Evolutionary conservation across 2,797 vertebrate species (phyloP).

Genomic region (Apodemus agrarius): DNA sequence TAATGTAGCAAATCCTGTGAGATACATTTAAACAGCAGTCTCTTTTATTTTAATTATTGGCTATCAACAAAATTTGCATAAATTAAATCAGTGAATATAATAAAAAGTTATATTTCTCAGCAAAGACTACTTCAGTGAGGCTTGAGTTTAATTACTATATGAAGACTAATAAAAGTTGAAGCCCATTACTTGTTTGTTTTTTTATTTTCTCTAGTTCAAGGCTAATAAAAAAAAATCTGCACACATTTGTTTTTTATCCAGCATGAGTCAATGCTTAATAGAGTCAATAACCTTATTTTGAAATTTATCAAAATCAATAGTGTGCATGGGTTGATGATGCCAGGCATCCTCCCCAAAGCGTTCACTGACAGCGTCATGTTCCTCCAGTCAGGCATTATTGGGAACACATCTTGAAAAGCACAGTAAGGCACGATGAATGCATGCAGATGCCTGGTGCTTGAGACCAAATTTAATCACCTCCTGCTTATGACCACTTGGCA

Average conservation of each 20-base stretch:
- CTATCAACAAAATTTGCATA: conserved; percentile 62
- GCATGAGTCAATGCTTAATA: conserved; percentile 76
- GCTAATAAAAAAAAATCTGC: conserved; percentile 65
- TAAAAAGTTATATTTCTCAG: conserved; percentile 64
- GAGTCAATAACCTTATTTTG: conserved; percentile 83
- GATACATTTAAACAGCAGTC: conserved; percentile 19
- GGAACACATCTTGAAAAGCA: conserved; percentile 82
- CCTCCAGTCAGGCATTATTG: conserved; percentile 81
- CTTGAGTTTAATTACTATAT: conserved; percentile 56
- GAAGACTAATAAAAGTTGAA: conserved; percentile 42
- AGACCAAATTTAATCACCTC: conserved; percentile 88
- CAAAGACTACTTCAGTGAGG: conserved; percentile 12
- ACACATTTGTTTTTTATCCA: conserved; percentile 69
- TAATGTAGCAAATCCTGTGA: not conserved
- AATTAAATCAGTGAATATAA: conserved; percentile 24
- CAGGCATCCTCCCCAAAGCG: conserved; percentile 71
- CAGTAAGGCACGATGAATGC: conserved; percentile 80
- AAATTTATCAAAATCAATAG: conserved; percentile 81
- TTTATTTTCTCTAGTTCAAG: not conserved
- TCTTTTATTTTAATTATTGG: conserved; percentile 51
- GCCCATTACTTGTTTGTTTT: not conserved
- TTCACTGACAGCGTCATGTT: conserved; percentile 75
- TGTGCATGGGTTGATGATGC: conserved; percentile 70
- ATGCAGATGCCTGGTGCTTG: conserved; percentile 82
- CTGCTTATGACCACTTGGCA: conserved; percentile 88